These are phyloP conservation scores for Zaprionus kolodkinae DNA, from an alignment of 1,140 invertebrate species.

Conservation along the genomic window DNA sequence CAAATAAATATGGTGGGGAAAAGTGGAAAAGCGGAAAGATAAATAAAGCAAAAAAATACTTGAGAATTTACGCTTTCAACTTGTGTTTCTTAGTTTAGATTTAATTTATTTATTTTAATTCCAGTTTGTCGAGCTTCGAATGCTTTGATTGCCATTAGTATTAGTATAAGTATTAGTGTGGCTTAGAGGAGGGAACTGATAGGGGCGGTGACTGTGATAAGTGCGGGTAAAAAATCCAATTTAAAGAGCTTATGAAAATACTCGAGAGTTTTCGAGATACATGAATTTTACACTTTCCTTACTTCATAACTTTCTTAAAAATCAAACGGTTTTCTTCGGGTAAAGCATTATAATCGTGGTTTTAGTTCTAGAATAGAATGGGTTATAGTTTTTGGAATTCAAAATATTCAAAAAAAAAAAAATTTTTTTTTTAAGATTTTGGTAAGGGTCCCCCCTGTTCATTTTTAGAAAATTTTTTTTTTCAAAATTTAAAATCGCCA, in stretches of 20 bases:
- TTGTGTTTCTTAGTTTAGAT: slow-evolving; percentile 17
- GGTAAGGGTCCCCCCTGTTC: too few relatives aligned
- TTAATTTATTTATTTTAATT: slow-evolving; percentile 43
- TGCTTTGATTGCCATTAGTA: slow-evolving; percentile 13
- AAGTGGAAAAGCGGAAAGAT: slow-evolving; percentile 32
- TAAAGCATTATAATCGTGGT: too few relatives aligned
- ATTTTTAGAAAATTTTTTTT: too few relatives aligned
- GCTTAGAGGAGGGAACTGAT: too few relatives aligned
- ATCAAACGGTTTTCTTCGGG: too few relatives aligned
- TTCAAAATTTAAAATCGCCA: too few relatives aligned
- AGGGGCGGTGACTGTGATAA: background rate
- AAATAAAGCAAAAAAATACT: slow-evolving; percentile 56
- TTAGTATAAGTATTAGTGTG: background rate
- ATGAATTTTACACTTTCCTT: too few relatives aligned
- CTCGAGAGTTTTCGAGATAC: background rate
- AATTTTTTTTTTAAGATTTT: too few relatives aligned
- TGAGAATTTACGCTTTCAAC: slow-evolving; percentile 17
- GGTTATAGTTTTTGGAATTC: too few relatives aligned
- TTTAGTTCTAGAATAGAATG: too few relatives aligned
- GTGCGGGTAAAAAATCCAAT: slow-evolving; percentile 11
- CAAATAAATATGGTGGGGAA: slow-evolving; percentile 27
- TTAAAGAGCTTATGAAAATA: slow-evolving; percentile 19
- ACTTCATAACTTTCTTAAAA: too few relatives aligned
- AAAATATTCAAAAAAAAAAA: too few relatives aligned
- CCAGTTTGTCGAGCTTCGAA: background rate